phyloP scores from a whole-genome alignment of 2,797 vertebrate genomes.

The Melanotaenia trifasciata region DNA sequence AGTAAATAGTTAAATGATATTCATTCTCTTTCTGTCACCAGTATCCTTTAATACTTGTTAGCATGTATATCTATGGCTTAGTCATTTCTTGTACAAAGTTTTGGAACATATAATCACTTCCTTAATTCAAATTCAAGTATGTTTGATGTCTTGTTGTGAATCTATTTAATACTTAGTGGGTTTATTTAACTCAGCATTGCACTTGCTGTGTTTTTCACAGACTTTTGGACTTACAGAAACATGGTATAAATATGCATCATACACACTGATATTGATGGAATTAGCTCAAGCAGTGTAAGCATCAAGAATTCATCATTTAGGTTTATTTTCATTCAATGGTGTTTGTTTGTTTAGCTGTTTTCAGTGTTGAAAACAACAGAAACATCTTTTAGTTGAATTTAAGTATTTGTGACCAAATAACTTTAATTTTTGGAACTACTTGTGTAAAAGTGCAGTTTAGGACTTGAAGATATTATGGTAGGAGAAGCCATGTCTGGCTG shows the following conservation, averaged over 20 bases:
- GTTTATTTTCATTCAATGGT: constrained; percentile 3
- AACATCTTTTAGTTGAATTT: constrained; percentile 1
- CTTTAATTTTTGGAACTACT: neutral
- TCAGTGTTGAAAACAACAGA: neutral
- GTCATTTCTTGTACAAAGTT: neutral
- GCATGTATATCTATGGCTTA: neutral
- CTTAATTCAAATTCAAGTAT: neutral
- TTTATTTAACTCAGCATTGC: constrained; percentile 3
- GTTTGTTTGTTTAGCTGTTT: neutral
- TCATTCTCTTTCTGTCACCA: neutral
- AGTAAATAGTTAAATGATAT: neutral
- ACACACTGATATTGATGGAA: neutral
- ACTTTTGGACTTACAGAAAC: constrained; percentile 18
- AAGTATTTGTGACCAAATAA: neutral
- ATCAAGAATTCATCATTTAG: neutral
- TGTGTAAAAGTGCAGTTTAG: neutral
- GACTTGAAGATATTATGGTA: neutral
- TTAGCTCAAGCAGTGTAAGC: neutral
- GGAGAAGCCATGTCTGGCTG: neutral
- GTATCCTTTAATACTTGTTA: neutral
- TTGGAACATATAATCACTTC: neutral
- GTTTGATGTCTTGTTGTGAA: neutral
- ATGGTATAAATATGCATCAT: too few species aligned
- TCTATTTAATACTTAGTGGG: neutral
- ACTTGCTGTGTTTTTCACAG: constrained; percentile 3